Base-by-base conservation (phyloP, 2,113 vertebrate genomes). In the Phocoena phocoena region DNA sequence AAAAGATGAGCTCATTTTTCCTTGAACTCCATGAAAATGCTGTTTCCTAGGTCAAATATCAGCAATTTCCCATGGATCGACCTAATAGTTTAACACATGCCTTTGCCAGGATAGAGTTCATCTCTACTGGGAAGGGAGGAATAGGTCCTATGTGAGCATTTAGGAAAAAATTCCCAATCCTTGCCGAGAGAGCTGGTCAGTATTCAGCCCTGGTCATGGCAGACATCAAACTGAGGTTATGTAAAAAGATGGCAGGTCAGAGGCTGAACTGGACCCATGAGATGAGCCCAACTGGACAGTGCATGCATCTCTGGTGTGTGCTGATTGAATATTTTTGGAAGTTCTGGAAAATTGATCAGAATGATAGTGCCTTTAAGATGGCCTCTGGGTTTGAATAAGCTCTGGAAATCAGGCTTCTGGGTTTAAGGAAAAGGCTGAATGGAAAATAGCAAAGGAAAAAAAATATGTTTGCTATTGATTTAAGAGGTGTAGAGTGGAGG, bases 1-100 rank as follows among this genome's bases (percentile, higher is more conserved):
- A 89, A 95, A 88, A 67, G 70, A 93, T 47, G 74, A 96, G 53
- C 74, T 80, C 15, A 62, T 71, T 96, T 96, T 96, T 67, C 74
- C 65, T 73, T 81, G n/a, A 77, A 84, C 63, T 73, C 2, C 90
- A 47, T 76, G 74, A 58, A 74, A 90, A 71, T 73, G 17, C 25
- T 53, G 2, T 87, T 93, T 96, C 38, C 4, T 77, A 93, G n/a
- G 87, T 92, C 68, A 88, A 38, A 70, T 70, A 50, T 36, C 44
- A 76, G 65, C 63, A 38, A 2, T 84, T 90, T 93, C 14, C 31
- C 73, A 33, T 18, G 41, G 38, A n/a, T 53, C 68, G 63, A 2
- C 41, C 47, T 73, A 60, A 23, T 14, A 60, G 38, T n/a, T 77
- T 33, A 88, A 53, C 33, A 86, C n/a, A 6, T 47, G 4, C n/a